Base-by-base conservation (phyloP, 1,140 invertebrate genomes). In the Ostrea denselamellosa region DNA sequence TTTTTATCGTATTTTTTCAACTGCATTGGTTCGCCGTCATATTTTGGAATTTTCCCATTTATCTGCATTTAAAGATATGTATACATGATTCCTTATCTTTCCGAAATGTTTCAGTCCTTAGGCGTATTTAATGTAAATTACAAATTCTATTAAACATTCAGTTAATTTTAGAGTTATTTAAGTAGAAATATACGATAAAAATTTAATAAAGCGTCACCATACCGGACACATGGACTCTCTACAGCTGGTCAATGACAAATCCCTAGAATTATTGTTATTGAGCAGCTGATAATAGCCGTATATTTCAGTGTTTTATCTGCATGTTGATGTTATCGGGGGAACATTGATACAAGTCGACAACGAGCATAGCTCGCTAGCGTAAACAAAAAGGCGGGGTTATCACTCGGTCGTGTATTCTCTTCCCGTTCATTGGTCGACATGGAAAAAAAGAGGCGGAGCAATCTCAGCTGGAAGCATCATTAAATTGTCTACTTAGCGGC, bases 351-450 rank as follows among this genome's bases (percentile, higher is more conserved):
- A 77, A 77, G 68, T 77, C 68, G 68, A 77, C 68, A 77, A 34
- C 68, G 68, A 22, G 25, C 34, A 25, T 14, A 77, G 22, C 68
- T 77, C n/a, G 68, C 34, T 77, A 22, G 22, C 34, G 28, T 77
- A 77, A 77, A 77, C 68, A 77, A 77, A 71, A 71, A 71, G 68
- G 68, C 68, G 68, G 68, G 22, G 68, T 77, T 77, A 34, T 77
- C 68, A 25, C 68, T 22, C 68, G 25, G 10, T 77, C 1, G 25
- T 10, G 22, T 77, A 77, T 28, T 77, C 28, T 34, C 68, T 77
- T 25, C 8, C 10, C 14, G 22, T 34, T 77, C 44, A 83, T 83
- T 83, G 82, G 82, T 52, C 22, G 19, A 53, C 0, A 4, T 19
- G 51, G 14, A 22, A n/a, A 52, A n/a, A 22, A 34, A 34, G 17